Evolutionary conservation across 1,140 invertebrate species (phyloP), one percentile per base, ranked within the genome.

Genomic region (Drosophila azteca): DNA sequence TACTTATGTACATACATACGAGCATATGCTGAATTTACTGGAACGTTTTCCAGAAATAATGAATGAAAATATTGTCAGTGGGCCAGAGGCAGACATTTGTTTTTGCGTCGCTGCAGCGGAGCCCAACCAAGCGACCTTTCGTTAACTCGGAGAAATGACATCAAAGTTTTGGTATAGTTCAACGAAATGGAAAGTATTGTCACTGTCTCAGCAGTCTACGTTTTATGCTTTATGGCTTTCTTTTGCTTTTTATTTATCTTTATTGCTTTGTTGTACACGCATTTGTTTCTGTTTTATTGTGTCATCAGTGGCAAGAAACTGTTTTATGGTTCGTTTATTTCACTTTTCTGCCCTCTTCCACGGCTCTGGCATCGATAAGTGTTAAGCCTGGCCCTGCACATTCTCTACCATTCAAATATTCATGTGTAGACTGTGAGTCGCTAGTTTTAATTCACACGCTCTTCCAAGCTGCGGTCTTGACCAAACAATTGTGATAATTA

Each of bases 121-220:
- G 44, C 11, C 62, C 15, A 17, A 54, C 29, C 8, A 60, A 26
- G 13, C 39, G 65, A 55, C 68, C 68, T 72, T 74, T 63, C 71
- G 50, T 53, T 44, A 45, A 41, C 48, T 66, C 11, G 26, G 41
- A 26, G 35, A 66, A 74, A 73, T 57, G 53, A 59, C 53, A 65
- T 45, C 48, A 13, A 59, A 59, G 31, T 68, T 35, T 69, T 35
- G 48, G 39, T 69, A 61, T 67, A 61, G 24, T 52, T 60, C 45
- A 63, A 51, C 58, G 49, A 78, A 79, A 78, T 79, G 57, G 57
- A 79, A 79, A 79, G 75, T 70, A 43, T 77, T 78, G 57, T 78
- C 44, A 54, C 44, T 67, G 29, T 55, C 48, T 26, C 31, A 22
- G 15, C n/a, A 17, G 41, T 26, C 45, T 5, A 17, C 11, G 39